Base-by-base conservation (phyloP, 2,888 invertebrate genomes). In the Xestia xanthographa region DNA sequence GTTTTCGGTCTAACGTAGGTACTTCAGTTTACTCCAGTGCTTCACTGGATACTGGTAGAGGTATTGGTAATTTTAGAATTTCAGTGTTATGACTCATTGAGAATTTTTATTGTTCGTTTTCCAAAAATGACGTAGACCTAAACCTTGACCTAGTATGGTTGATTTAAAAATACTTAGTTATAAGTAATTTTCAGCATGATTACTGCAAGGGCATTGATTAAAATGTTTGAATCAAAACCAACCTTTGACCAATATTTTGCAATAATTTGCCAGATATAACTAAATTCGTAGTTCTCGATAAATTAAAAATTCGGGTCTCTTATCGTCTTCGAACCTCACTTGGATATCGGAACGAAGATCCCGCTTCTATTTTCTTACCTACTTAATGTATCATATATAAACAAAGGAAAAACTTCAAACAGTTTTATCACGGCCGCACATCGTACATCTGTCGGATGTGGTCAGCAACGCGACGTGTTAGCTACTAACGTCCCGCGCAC, bases 361-460 rank as follows among this genome's bases (percentile, higher is more conserved):
- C 6, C 26, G 4, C 22, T 29, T 41, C 29, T 41, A 41, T 26
- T 17, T 22, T 45, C 29, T 41, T n/a, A 58, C 22, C 43, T 29
- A 50, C 26, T 65, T 20, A 53, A 50, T 17, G 50, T 58, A 14
- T 43, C 9, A 22, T 22, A 60, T 67, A 34, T 4, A 74, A 74
- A 79, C 68, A 74, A 79, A 82, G 67, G 58, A 63, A 82, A 73
- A 65, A 72, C 58, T 82, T 71, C 45, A 62, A 79, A 68, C 71
- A 56, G 68, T 72, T 72, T 82, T 81, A 81, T 75, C 80, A 62
- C 69, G 45, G 66, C 53, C 20, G 29, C 43, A n/a, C 26, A 74
- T 66, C 73, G 72, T 74, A 38, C 70, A 85, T 77, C 79, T 85
- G 83, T 76, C 83, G 83, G 85, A 86, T 88, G 88, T 86, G 88